A percentile compares a stretch with the other conserved stretches of the same genome.
phyloP scores from a whole-genome alignment of 2,888 invertebrate species.

The Netelia fuscicornis region DNA sequence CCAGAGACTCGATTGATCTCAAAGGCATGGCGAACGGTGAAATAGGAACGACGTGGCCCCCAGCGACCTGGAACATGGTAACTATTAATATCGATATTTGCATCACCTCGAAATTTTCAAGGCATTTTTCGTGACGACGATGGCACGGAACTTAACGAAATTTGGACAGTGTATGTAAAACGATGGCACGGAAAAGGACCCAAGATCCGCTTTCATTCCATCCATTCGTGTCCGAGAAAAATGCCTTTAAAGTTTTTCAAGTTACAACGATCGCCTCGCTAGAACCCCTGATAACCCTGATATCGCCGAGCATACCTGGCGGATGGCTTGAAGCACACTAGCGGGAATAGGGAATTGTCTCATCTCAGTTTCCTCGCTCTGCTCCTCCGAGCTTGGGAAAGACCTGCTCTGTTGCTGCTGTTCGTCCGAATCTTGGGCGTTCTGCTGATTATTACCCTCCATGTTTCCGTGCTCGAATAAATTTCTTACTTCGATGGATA shows the following conservation, averaged over 20 bases:
- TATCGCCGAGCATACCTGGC: constrained; percentile 73
- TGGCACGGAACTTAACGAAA: too few relatives aligned
- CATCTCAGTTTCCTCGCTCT: constrained; percentile 78
- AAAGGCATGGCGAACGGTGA: constrained; percentile 77
- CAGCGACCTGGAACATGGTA: constrained; percentile 75
- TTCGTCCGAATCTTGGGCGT: constrained; percentile 75
- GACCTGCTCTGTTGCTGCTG: constrained; percentile 76
- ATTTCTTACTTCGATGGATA: constrained; percentile 80
- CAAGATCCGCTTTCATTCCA: too few relatives aligned
- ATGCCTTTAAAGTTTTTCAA: too few relatives aligned
- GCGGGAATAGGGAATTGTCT: constrained; percentile 79
- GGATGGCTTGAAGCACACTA: constrained; percentile 80
- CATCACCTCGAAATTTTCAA: too few relatives aligned
- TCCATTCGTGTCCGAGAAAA: too few relatives aligned
- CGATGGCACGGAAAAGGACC: too few relatives aligned
- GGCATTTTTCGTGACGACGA: too few relatives aligned
- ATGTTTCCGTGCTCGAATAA: constrained; percentile 81
- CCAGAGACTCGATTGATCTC: constrained; percentile 79
- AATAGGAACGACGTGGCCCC: constrained; percentile 80
- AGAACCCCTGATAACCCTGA: too few relatives aligned
- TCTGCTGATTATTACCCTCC: constrained; percentile 76
- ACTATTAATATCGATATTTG: neutral
- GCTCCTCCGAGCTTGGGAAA: constrained; percentile 78
- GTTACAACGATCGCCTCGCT: too few relatives aligned
- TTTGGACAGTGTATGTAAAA: too few relatives aligned